Base-by-base conservation (phyloP, 2,888 invertebrate species). In the Tachina fera region DNA sequence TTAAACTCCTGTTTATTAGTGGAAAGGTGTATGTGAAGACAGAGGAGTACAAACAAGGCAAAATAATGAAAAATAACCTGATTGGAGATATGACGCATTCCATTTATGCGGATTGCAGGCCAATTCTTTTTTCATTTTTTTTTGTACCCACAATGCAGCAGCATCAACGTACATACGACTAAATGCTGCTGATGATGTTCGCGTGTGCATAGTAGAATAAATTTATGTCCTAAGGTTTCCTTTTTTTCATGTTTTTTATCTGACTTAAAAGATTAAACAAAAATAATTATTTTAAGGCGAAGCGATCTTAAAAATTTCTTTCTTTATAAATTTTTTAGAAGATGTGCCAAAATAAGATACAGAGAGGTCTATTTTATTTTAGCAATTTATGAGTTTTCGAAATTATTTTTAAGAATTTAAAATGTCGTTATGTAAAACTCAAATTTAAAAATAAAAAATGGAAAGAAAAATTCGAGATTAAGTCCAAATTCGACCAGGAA, bases 201-300 rank as follows among this genome's bases (percentile, higher is more conserved):
- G 22, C 31, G 2, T 31, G 4, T 31, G 31, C 4, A 4, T 31
- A 3, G 31, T 31, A 31, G 31, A 6, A 31, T 31, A 31, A 31
- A 31, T 19, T 83, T 76, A 72, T 83, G 74, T 41, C 72, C 63
- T 53, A 49, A 5, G 19, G 74, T 78, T 68, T 72, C 53, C 8
- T 76, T 56, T 16, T 22, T 22, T 22, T 22, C 43, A 22, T n/a
- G n/a, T 22, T 49, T 72, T 39, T 41, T 65, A 60, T 53, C 45
- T 72, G 56, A 49, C 76, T 76, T 56, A 43, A 68, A 63, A 83
- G 80, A 81, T 86, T 80, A 80, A 77, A 80, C 83, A 86, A 80
- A 86, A 31, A 31, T 31, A 31, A 31, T 31, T 31, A 31, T 6
- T 6, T 31, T 31, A 31, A 31, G 6, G 31, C 6, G 31, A 31